These are phyloP conservation scores for Strigops habroptila DNA, from an alignment of 2,113 vertebrate species.

Conservation along the genomic window DNA sequence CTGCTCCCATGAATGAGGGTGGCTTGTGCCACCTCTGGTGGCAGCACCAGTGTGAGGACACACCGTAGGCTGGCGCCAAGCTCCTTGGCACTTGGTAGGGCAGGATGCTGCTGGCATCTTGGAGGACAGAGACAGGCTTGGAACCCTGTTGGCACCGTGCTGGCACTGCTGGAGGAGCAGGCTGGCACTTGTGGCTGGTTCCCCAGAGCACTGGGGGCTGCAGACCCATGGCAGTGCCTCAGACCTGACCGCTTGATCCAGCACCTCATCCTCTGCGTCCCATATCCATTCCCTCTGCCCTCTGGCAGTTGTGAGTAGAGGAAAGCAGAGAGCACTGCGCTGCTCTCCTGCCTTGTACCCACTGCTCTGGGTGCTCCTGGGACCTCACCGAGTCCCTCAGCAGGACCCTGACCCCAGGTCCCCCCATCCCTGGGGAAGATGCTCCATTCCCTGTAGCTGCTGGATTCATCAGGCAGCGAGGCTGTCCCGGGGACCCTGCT, in stretches of 20 bases:
- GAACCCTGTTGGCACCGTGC: background rate
- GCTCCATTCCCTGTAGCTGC: background rate
- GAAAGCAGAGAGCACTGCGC: background rate
- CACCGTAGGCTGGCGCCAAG: background rate
- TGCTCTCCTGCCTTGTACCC: background rate
- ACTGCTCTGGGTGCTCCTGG: background rate
- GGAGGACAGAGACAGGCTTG: background rate
- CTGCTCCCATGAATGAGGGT: rapidly evolving
- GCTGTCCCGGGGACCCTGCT: background rate
- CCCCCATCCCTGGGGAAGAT: rapidly evolving
- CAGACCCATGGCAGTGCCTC: background rate
- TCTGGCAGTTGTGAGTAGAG: background rate
- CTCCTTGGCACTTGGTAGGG: background rate
- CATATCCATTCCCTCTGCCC: rapidly evolving
- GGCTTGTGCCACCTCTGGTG: rapidly evolving
- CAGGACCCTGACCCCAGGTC: background rate
- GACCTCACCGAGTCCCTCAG: rapidly evolving
- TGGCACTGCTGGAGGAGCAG: background rate
- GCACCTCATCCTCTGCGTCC: background rate
- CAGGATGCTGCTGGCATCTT: background rate
- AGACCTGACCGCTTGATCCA: background rate
- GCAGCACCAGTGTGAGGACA: background rate
- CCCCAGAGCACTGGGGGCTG: background rate
- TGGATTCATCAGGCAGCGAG: background rate
- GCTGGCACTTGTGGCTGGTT: background rate